These are phyloP conservation scores for Bufo gargarizans DNA, from an alignment of 2,113 vertebrate genomes.

Conservation along the genomic window DNA sequence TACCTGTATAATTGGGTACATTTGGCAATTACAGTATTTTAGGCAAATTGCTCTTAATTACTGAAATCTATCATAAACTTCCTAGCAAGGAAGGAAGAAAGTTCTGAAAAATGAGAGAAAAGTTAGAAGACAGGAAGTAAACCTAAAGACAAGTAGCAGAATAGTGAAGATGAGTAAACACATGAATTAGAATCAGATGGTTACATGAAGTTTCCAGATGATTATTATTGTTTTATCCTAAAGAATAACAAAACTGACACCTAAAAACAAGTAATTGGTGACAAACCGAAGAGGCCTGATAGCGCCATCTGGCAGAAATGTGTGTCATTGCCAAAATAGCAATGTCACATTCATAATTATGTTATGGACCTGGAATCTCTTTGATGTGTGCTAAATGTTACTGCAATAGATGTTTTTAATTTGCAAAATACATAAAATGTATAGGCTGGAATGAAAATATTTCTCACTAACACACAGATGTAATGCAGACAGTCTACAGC, in stretches of 20 bases:
- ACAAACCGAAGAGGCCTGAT: not conserved
- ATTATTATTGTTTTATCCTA: not conserved
- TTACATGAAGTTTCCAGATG: not conserved
- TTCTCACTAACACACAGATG: no score
- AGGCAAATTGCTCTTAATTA: not conserved
- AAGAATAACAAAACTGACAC: not conserved
- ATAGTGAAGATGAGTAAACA: not conserved
- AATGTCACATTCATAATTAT: not conserved
- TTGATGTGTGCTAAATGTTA: no score
- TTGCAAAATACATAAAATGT: not conserved
- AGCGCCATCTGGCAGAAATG: not conserved
- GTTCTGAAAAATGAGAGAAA: not conserved
- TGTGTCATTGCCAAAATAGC: not conserved
- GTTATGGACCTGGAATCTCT: not conserved
- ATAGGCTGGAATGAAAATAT: not conserved
- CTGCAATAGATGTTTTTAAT: not conserved
- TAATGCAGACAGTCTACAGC: no score
- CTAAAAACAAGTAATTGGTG: not conserved
- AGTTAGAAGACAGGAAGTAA: not conserved
- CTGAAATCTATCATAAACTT: not conserved
- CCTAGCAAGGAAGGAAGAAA: not conserved
- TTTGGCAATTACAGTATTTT: not conserved
- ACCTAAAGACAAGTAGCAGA: not conserved
- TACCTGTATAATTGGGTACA: not conserved
- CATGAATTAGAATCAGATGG: not conserved